These are phyloP conservation scores for Hybognathus amarus DNA, from an alignment of 2,797 vertebrate species.

Conservation along the genomic window DNA sequence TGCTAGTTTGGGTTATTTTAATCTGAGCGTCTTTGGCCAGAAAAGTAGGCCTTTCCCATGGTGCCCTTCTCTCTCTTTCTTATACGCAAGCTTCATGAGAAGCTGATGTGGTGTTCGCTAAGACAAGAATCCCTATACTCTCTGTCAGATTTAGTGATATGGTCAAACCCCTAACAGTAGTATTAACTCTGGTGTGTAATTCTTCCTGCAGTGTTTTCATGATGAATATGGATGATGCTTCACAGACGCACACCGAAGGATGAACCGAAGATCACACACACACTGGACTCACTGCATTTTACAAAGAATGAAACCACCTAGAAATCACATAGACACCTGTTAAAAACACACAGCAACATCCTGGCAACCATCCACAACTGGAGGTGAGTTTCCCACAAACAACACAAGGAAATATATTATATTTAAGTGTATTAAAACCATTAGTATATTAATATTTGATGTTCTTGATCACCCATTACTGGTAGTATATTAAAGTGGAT, in stretches of 20 bases:
- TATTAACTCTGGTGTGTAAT: neutral
- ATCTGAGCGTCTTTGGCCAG: constrained; percentile 18
- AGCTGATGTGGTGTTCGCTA: neutral
- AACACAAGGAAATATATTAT: neutral
- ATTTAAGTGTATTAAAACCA: too few species aligned
- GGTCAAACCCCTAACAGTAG: neutral
- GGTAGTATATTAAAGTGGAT: too few species aligned
- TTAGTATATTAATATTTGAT: too few species aligned
- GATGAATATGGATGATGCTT: neutral
- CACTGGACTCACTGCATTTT: neutral
- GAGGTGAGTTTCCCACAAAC: neutral
- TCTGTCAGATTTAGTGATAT: neutral
- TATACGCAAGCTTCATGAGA: neutral
- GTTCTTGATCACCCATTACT: too few species aligned
- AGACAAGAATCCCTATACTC: neutral
- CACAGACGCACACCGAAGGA: neutral
- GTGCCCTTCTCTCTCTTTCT: neutral
- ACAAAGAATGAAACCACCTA: neutral
- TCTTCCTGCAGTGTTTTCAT: neutral
- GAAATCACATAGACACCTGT: neutral
- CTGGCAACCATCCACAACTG: neutral
- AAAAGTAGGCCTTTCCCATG: constrained; percentile 46
- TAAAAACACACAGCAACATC: neutral
- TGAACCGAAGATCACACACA: neutral
- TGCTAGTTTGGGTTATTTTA: constrained; percentile 49